These are phyloP conservation scores for Coptodon bakossiorum DNA, from an alignment of 2,113 vertebrate species.

Conservation along the genomic window DNA sequence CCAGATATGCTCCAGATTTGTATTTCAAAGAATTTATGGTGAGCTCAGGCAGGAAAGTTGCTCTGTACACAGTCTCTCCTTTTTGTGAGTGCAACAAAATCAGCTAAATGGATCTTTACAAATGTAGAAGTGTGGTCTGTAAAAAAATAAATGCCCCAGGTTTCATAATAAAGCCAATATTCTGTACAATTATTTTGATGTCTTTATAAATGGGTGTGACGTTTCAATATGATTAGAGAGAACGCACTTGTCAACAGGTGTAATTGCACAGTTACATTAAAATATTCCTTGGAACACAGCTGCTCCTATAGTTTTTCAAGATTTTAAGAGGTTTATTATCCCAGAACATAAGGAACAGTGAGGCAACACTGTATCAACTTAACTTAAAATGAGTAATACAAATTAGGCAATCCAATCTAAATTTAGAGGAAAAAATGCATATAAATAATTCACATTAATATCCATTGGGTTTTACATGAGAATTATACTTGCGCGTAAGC, in stretches of 20 bases:
- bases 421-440: not conserved
- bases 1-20: slow-evolving; percentile 71
- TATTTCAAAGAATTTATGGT: slow-evolving; percentile 82
- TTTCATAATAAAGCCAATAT: slow-evolving; percentile 88
- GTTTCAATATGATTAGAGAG: not conserved
- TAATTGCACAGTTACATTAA: not conserved
- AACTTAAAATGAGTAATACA: not conserved
- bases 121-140: slow-evolving; percentile 78
- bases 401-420: not conserved
- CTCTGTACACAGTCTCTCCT: slow-evolving; percentile 14
- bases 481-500: not conserved
- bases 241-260: not conserved
- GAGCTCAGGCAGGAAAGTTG: slow-evolving; percentile 73
- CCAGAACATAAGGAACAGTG: not conserved
- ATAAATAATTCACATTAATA: not conserved
- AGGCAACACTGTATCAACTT: not conserved
- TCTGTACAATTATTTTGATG: slow-evolving; percentile 72
- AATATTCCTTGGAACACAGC: not conserved
- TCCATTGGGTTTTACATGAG: not conserved
- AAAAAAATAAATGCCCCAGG: slow-evolving; percentile 71
- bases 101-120: slow-evolving; percentile 76
- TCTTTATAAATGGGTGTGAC: not conserved
- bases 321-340: not conserved
- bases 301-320: not conserved
- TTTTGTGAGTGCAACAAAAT: slow-evolving; percentile 43